These are phyloP conservation scores for Heteractis magnifica DNA, from an alignment of 92 coral and sea anemone species.

Conservation along the genomic window DNA sequence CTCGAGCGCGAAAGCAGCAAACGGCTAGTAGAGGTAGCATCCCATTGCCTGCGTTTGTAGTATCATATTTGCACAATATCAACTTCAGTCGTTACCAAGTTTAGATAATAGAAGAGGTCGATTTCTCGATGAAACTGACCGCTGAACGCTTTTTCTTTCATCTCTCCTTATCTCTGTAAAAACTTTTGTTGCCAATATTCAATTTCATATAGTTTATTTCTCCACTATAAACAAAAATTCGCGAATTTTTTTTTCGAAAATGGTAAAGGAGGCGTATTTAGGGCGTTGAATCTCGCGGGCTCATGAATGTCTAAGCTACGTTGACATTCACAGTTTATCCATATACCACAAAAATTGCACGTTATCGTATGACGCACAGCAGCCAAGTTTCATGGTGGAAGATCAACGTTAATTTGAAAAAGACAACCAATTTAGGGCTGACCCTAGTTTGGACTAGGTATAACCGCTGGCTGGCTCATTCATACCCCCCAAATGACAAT, in stretches of 20 bases:
- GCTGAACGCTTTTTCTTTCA: neutral
- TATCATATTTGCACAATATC: too few relatives aligned
- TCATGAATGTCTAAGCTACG: too few relatives aligned
- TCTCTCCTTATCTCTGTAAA: neutral
- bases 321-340: too few relatives aligned
- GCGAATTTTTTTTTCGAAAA: neutral
- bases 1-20: neutral
- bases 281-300: too few relatives aligned
- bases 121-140: neutral
- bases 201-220: neutral
- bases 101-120: neutral
- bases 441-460: slow-evolving; percentile 6
- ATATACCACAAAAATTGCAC: too few relatives aligned
- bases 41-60: too few relatives aligned
- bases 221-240: neutral
- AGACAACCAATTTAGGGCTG: neutral
- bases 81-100: too few relatives aligned
- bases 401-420: neutral
- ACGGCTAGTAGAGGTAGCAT: too few relatives aligned
- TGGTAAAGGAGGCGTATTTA: too few relatives aligned
- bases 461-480: neutral
- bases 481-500: neutral
- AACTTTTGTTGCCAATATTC: neutral
- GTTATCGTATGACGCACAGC: neutral
- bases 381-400: neutral